These are phyloP conservation scores for Myripristis murdjan DNA, from an alignment of 2,797 vertebrate species.

Conservation along the genomic window DNA sequence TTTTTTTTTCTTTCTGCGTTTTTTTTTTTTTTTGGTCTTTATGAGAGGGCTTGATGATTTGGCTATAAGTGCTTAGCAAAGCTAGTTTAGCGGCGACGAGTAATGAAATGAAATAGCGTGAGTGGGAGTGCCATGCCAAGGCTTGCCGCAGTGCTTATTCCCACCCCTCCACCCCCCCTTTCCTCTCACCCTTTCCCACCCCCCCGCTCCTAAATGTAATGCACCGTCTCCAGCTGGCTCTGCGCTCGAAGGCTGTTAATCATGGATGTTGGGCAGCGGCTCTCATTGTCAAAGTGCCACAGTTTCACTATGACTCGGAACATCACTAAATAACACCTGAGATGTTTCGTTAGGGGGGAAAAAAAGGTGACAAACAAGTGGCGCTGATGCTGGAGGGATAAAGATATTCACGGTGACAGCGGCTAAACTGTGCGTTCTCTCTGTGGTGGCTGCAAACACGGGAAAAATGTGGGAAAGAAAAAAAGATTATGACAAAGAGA, in stretches of 20 bases:
- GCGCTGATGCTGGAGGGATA: neutral
- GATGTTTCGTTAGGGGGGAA: slow-evolving; percentile 16
- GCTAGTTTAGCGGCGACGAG: slow-evolving; percentile 22
- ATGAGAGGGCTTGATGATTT: slow-evolving; percentile 42
- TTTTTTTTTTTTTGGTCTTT: slow-evolving; percentile 19
- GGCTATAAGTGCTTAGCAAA: slow-evolving; percentile 41
- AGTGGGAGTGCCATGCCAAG: slow-evolving; percentile 62
- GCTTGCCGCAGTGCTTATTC: slow-evolving; percentile 63
- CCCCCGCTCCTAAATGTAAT: slow-evolving; percentile 52
- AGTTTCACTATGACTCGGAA: slow-evolving; percentile 31
- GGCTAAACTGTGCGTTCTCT: neutral
- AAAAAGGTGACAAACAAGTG: neutral
- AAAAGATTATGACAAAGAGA: neutral
- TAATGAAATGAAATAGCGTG: slow-evolving; percentile 67
- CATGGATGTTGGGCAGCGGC: slow-evolving; percentile 32
- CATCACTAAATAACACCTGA: slow-evolving; percentile 35
- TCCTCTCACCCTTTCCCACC: slow-evolving; percentile 60
- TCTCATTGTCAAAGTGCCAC: slow-evolving; percentile 14
- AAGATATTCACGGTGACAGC: neutral
- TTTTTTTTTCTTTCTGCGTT: neutral
- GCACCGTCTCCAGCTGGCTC: slow-evolving; percentile 61
- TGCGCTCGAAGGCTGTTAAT: slow-evolving; percentile 49
- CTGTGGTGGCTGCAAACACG: neutral
- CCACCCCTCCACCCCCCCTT: no score
- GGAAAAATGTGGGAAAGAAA: neutral